These are phyloP conservation scores for Heliocidaris tuberculata DNA, from an alignment of 35 echinoderm and acorn worm species.

Conservation along the genomic window DNA sequence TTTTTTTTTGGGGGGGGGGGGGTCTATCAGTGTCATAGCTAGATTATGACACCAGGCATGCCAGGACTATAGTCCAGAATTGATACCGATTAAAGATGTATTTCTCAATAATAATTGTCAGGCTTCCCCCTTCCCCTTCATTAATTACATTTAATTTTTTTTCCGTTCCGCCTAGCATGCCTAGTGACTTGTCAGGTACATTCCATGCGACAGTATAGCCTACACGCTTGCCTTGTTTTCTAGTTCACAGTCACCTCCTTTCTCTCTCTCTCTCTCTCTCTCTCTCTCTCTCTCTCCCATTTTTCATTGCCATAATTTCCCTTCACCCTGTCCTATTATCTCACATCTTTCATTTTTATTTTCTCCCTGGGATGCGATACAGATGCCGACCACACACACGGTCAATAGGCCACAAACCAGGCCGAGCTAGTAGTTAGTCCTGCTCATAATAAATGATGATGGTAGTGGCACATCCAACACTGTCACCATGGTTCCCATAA, in stretches of 20 bases:
- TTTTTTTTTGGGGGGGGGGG: too few species aligned
- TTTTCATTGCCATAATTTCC: not conserved
- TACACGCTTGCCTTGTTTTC: not conserved
- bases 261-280: not conserved
- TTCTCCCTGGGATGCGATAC: conserved; percentile 21
- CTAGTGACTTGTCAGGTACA: too few species aligned
- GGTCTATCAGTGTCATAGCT: too few species aligned
- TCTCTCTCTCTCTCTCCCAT: not conserved
- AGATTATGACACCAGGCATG: too few species aligned
- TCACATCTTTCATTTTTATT: conserved; percentile 39
- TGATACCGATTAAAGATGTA: too few species aligned
- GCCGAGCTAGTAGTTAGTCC: not conserved
- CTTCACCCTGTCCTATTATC: not conserved
- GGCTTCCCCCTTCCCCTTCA: too few species aligned
- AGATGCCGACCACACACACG: conserved; percentile 38
- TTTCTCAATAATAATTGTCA: too few species aligned
- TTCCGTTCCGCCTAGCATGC: too few species aligned
- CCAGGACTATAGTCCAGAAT: too few species aligned
- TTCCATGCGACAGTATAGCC: too few species aligned
- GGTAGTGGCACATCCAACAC: not conserved
- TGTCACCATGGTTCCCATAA: not conserved
- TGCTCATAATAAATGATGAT: conserved; percentile 1
- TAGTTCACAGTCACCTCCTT: not conserved
- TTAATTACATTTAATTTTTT: too few species aligned
- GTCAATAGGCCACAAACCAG: not conserved